Evolutionary conservation across 2,113 vertebrate genomes (phyloP).

Genomic region (Pelobates fuscus): DNA sequence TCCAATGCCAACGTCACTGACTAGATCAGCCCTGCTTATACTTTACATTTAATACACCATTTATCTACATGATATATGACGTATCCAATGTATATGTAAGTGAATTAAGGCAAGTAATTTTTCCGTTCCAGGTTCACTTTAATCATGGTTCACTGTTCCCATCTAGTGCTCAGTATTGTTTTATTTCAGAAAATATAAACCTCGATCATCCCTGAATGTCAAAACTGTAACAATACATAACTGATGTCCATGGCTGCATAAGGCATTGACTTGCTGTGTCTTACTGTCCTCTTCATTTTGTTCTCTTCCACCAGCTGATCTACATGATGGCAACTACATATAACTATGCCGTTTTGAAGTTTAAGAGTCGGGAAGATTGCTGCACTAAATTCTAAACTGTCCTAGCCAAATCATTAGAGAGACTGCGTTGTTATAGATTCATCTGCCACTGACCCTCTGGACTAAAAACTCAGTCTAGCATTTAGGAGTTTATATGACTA

Average conservation of each 20-base stretch:
- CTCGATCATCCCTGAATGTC: constrained; percentile 15
- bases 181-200: not conserved
- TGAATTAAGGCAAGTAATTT: too few relatives aligned
- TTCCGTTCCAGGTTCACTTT: too few relatives aligned
- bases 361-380: constrained; percentile 99
- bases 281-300: constrained; percentile 87
- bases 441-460: constrained; percentile 83
- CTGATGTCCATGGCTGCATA: constrained; percentile 55
- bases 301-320: constrained; percentile 99
- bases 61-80: too few relatives aligned
- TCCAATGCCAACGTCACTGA: too few relatives aligned
- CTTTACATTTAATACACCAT: too few relatives aligned
- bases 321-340: constrained; percentile 99
- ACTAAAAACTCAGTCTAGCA: constrained; percentile 77
- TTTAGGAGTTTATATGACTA: constrained; percentile 72
- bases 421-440: constrained; percentile 72
- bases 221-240: constrained; percentile 20
- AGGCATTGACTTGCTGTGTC: constrained; percentile 67
- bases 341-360: constrained; percentile 99
- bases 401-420: constrained; percentile 72
- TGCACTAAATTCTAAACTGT: constrained; percentile 98
- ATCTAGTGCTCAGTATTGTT: too few relatives aligned
- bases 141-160: too few relatives aligned
- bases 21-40: too few relatives aligned
- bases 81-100: too few relatives aligned